phyloP scores from a whole-genome alignment of 2,888 invertebrate genomes.

The Aspidiotus rigidus region DNA sequence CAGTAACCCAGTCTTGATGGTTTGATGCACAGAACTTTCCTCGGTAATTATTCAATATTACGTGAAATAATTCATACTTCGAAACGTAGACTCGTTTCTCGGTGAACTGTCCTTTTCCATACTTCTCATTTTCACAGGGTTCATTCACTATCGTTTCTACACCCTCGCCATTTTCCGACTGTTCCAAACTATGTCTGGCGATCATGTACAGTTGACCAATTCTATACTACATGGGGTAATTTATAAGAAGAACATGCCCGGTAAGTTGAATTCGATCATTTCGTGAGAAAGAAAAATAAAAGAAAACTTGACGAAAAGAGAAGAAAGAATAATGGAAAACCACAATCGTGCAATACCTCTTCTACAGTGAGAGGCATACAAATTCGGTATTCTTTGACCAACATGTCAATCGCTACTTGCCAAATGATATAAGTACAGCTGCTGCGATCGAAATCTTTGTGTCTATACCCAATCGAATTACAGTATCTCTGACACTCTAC shows the following conservation, averaged over 20 bases:
- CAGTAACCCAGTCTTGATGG: constrained; percentile 6
- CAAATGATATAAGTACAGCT: no score
- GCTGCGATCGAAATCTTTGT: no score
- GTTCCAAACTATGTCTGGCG: constrained; percentile 83
- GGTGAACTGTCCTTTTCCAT: constrained; percentile 79
- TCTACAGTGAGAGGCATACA: constrained; percentile 87
- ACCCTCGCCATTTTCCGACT: constrained; percentile 80
- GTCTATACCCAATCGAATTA: no score
- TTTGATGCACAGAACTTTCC: not conserved
- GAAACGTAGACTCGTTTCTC: constrained; percentile 85
- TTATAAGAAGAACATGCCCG: not conserved
- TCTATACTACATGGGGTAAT: constrained; percentile 56
- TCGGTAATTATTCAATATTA: not conserved
- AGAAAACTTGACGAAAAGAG: no score
- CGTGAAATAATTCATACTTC: constrained; percentile 50
- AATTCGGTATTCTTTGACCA: constrained; percentile 80
- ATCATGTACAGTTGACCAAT: constrained; percentile 93
- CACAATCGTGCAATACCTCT: constrained; percentile 54
- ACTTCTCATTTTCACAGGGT: constrained; percentile 63
- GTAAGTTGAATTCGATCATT: no score
- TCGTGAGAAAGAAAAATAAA: no score
- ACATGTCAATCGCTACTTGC: constrained; percentile 35
- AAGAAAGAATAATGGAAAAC: no score
- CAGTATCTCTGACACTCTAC: no score
- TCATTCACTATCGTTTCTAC: constrained; percentile 82